Percentiles rank a stretch among this genome's conserved stretches.
These are phyloP conservation scores for Drosophila melanogaster DNA, from an alignment of 1,140 invertebrate species.

Conservation along the genomic window DNA sequence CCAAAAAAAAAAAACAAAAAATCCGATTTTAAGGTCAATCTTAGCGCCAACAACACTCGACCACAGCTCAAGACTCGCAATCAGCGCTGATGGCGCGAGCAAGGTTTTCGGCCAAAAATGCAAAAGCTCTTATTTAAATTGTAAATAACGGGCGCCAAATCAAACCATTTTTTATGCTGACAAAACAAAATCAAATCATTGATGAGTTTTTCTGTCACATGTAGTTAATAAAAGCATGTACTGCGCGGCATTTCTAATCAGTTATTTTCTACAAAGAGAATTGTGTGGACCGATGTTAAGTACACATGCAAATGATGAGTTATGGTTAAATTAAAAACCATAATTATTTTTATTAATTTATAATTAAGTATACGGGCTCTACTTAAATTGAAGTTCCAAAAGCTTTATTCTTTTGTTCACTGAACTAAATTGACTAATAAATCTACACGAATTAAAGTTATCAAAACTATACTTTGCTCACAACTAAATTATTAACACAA, in stretches of 20 bases:
- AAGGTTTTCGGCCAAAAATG: constrained; percentile 15
- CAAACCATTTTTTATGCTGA: not conserved
- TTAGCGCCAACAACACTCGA: constrained; percentile 39
- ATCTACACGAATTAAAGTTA: not conserved
- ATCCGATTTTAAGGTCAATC: constrained; percentile 69
- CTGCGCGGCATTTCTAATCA: too few relatives aligned
- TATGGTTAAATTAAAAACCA: too few relatives aligned
- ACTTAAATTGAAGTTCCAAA: not conserved
- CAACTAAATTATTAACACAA: constrained; percentile 3
- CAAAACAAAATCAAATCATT: not conserved
- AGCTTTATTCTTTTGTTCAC: constrained; percentile 1
- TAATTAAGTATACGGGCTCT: too few relatives aligned
- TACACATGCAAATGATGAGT: too few relatives aligned
- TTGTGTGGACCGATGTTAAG: too few relatives aligned
- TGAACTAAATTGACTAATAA: constrained; percentile 14
- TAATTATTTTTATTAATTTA: too few relatives aligned
- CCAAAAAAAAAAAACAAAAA: constrained; percentile 45
- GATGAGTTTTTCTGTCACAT: not conserved
- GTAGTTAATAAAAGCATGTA: too few relatives aligned
- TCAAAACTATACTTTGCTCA: not conserved
- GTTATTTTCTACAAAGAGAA: too few relatives aligned
- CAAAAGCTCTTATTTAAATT: constrained; percentile 12
- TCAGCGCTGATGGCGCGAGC: constrained; percentile 22
- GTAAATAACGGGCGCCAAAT: not conserved
- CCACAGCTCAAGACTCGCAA: constrained; percentile 31